A percentile compares a stretch with the other conserved stretches of the same genome.
phyloP scores from a whole-genome alignment of 2,888 invertebrate genomes.

The Branchellion lobata region DNA sequence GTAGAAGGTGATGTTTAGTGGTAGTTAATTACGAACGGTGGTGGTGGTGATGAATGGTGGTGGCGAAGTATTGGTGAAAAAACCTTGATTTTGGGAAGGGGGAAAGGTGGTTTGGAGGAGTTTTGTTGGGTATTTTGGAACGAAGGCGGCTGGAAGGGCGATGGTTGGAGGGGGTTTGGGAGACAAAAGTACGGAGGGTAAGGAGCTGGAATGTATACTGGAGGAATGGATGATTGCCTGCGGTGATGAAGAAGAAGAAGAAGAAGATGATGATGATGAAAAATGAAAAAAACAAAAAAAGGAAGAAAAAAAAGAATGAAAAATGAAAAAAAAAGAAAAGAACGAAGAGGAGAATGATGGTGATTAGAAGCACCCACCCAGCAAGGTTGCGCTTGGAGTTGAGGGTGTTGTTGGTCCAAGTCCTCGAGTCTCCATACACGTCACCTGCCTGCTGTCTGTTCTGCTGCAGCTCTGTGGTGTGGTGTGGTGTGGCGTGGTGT shows the following conservation, averaged over 20 bases:
- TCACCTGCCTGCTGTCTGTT: too few relatives aligned
- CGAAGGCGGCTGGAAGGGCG: neutral
- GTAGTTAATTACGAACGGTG: too few relatives aligned
- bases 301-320: neutral
- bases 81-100: neutral
- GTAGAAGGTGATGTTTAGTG: too few relatives aligned
- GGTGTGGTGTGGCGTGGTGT: too few relatives aligned
- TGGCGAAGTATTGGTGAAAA: neutral
- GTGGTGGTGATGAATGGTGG: too few relatives aligned
- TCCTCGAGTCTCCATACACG: too few relatives aligned
- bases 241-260: neutral
- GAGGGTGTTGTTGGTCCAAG: neutral
- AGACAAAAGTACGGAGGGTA: constrained; percentile 2
- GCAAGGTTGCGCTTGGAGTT: neutral
- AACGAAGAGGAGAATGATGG: too few relatives aligned
- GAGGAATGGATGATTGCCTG: constrained; percentile 23
- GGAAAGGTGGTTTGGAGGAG: neutral
- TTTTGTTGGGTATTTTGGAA: neutral
- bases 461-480: constrained; percentile 70
- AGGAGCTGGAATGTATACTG: neutral
- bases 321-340: too few relatives aligned
- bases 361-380: neutral
- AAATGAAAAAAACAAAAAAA: constrained; percentile 7
- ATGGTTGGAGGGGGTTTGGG: neutral
- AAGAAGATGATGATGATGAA: neutral